Evolutionary conservation across 2,797 vertebrate genomes (phyloP).

Genomic region (Morelia viridis): DNA sequence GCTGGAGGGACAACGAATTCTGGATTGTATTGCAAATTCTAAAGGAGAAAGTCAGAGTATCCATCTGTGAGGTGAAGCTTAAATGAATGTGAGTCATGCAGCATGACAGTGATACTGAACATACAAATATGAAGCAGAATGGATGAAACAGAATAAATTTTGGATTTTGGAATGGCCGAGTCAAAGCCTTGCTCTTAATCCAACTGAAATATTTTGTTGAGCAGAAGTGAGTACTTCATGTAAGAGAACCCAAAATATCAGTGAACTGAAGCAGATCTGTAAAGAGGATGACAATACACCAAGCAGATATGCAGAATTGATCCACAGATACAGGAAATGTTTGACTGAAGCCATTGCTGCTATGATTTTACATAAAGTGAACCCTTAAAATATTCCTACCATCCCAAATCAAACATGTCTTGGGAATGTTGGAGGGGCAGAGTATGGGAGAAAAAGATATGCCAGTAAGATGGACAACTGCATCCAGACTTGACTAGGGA

Average conservation of each 20-base stretch:
- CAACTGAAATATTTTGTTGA: neutral
- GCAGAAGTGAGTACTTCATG: neutral
- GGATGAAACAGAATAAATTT: neutral
- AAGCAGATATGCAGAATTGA: neutral
- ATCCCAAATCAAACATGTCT: neutral
- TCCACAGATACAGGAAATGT: neutral
- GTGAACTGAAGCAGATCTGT: neutral
- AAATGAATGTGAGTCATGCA: neutral
- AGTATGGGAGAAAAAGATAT: neutral
- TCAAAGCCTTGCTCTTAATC: neutral
- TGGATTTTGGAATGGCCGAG: neutral
- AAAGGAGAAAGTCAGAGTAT: neutral
- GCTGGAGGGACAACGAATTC: neutral
- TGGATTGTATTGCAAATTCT: neutral
- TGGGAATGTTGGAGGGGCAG: neutral
- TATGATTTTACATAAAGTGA: neutral
- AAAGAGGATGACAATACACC: neutral
- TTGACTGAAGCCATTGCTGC: neutral
- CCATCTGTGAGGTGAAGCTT: neutral
- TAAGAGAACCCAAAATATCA: neutral
- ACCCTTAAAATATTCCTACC: neutral
- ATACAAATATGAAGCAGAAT: neutral
- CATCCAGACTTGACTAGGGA: neutral
- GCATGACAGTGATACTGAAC: neutral
- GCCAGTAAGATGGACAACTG: neutral